phyloP scores from a whole-genome alignment of 2,888 invertebrate genomes.

The Ariolimax columbianus region DNA sequence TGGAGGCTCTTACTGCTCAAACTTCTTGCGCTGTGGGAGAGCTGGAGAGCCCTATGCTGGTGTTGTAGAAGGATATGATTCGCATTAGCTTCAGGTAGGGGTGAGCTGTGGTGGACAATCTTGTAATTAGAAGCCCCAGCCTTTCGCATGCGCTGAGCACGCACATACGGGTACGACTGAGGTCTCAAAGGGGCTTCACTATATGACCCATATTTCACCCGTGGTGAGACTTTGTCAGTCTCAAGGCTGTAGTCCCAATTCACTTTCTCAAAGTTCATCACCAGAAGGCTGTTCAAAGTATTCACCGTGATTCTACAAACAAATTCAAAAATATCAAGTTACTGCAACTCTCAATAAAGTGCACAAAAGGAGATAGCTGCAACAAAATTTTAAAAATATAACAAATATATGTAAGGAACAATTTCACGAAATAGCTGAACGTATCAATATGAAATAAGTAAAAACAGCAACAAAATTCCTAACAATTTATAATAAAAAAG shows the following conservation, averaged over 20 bases:
- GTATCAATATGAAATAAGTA: too few relatives aligned
- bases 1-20: slow-evolving; percentile 69
- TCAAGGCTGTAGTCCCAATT: slow-evolving; percentile 77
- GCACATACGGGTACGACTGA: slow-evolving; percentile 75
- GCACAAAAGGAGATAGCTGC: too few relatives aligned
- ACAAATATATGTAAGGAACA: too few relatives aligned
- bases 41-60: slow-evolving; percentile 62
- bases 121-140: slow-evolving; percentile 76
- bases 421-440: too few relatives aligned
- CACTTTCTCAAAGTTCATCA: slow-evolving; percentile 77
- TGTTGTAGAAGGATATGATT: slow-evolving; percentile 58
- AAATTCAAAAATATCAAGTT: slow-evolving; percentile 5
- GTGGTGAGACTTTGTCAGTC: slow-evolving; percentile 75
- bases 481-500: too few relatives aligned
- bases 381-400: too few relatives aligned
- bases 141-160: slow-evolving; percentile 76
- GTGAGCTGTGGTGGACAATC: slow-evolving; percentile 62
- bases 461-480: too few relatives aligned
- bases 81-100: slow-evolving; percentile 40
- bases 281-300: slow-evolving; percentile 74
- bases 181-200: slow-evolving; percentile 74
- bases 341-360: too few relatives aligned
- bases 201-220: slow-evolving; percentile 75
- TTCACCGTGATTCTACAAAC: slow-evolving; percentile 75
- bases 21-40: slow-evolving; percentile 74